Evolutionary conservation across 2,888 invertebrate genomes (phyloP), one percentile per base, ranked within the genome.

Genomic region (Allophyes oxyacanthae): DNA sequence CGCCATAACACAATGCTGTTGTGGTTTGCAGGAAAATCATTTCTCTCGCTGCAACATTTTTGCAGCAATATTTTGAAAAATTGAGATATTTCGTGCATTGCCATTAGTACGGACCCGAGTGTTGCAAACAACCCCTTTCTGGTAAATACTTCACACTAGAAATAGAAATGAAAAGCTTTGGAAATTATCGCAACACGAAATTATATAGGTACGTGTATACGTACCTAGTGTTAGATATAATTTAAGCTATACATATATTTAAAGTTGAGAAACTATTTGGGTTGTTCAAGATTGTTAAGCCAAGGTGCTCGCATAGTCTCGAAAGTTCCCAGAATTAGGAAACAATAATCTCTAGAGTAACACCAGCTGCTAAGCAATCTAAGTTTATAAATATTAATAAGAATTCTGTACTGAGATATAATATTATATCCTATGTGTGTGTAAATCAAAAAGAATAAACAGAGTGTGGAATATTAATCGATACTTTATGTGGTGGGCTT

Each of bases 191-290:
- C 20, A 20, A 20, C 20, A 20, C 4, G 20, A 20, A 20, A 20
- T 20, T 20, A 20, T 20, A 20, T 20, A 20, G 4, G 20, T 20
- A 20, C 20, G 20, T 20, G 20, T 20, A n/a, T n/a, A 20, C 20
- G 20, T 20, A 20, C n/a, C n/a, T n/a, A n/a, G n/a, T n/a, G n/a
- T n/a, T 28, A 6, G 28, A 13, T 36, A 36, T 54, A 40, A 37
- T 40, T 33, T 32, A 14, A n/a, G 20, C 30, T 33, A 20, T 32
- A 46, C 30, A 33, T 38, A 37, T 60, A 53, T 37, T 50, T 55
- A 32, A 32, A 65, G 52, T 62, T 52, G 7, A 25, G 20, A 32
- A 71, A 71, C 72, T 71, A 71, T 71, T 64, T 36, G 43, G 50
- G 37, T 56, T 46, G 54, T 52, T 58, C 48, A 49, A 71, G 54